phyloP scores from a whole-genome alignment of 2,797 vertebrate genomes.

The Danio albolineatus region DNA sequence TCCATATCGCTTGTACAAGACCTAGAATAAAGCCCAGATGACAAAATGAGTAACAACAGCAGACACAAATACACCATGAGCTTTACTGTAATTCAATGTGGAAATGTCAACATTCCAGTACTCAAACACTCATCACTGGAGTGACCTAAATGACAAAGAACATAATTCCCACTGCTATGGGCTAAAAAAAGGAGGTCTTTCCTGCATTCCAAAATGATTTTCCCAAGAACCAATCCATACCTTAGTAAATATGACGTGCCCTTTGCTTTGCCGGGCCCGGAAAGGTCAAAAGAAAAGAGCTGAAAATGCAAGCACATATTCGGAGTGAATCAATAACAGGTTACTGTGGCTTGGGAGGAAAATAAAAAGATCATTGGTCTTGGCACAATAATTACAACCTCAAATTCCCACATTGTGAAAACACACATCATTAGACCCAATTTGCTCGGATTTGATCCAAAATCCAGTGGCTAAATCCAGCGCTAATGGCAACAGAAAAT shows the following conservation, averaged over 20 bases:
- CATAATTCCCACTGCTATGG: background rate
- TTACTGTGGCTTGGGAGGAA: background rate
- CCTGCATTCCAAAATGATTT: constrained; percentile 58
- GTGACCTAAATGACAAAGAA: constrained; percentile 6
- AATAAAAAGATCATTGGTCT: background rate
- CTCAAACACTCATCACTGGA: constrained; percentile 2
- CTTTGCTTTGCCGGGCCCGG: constrained; percentile 68
- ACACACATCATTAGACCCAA: background rate
- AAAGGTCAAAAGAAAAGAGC: constrained; percentile 68
- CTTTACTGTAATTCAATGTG: background rate
- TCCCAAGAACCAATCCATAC: constrained; percentile 70
- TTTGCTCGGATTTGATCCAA: constrained; percentile 2
- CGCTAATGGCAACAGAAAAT: background rate
- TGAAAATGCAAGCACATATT: constrained; percentile 61
- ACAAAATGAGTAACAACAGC: constrained; percentile 13
- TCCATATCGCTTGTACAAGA: background rate
- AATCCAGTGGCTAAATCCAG: constrained; percentile 10
- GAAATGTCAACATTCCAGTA: background rate
- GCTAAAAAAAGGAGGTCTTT: constrained; percentile 1
- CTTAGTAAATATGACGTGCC: constrained; percentile 71
- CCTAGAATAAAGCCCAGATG: constrained; percentile 15
- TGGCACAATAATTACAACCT: constrained; percentile 18
- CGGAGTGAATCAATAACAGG: constrained; percentile 68
- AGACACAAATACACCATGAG: constrained; percentile 12
- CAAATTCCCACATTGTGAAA: background rate